Percentiles rank a stretch among this genome's conserved stretches.
Conservation (phyloP, 2,797 vertebrate genomes). For the Scyliorhinus canicula region DNA sequence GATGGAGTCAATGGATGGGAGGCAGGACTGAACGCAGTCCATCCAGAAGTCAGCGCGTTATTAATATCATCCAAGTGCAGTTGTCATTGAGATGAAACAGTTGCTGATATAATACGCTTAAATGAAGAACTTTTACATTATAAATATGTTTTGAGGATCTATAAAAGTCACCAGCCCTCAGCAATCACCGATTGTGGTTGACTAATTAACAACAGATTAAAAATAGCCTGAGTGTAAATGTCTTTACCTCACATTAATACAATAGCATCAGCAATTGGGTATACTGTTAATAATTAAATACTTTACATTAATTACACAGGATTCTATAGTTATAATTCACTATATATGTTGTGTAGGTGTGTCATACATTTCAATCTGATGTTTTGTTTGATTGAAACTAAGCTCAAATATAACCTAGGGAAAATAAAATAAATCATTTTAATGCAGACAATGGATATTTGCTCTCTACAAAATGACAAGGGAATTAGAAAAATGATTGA, state of each 20-base stretch:
- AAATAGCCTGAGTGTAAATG: not conserved
- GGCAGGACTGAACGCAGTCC: too few relatives aligned
- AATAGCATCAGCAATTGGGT: not conserved
- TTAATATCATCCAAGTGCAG: not conserved
- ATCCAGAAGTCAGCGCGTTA: not conserved
- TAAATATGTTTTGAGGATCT: not conserved
- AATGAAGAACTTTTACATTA: not conserved
- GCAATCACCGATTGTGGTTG: not conserved
- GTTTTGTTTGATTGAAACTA: not conserved
- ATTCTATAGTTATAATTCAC: not conserved
- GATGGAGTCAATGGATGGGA: too few relatives aligned
- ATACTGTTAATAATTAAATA: not conserved
- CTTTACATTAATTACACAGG: constrained; percentile 1
- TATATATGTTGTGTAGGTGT: constrained; percentile 4
- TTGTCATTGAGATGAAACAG: not conserved
- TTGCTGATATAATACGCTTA: not conserved
- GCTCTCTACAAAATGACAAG: constrained; percentile 8
- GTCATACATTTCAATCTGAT: not conserved
- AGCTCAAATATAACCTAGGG: not conserved
- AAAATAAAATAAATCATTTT: not conserved
- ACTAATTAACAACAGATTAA: not conserved
- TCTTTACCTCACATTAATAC: not conserved
- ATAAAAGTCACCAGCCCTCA: not conserved
- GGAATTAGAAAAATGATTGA: constrained; percentile 35
- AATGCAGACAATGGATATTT: constrained; percentile 18